Conservation (phyloP, 2,888 invertebrate species). For the Steinernema carpocapsae region DNA sequence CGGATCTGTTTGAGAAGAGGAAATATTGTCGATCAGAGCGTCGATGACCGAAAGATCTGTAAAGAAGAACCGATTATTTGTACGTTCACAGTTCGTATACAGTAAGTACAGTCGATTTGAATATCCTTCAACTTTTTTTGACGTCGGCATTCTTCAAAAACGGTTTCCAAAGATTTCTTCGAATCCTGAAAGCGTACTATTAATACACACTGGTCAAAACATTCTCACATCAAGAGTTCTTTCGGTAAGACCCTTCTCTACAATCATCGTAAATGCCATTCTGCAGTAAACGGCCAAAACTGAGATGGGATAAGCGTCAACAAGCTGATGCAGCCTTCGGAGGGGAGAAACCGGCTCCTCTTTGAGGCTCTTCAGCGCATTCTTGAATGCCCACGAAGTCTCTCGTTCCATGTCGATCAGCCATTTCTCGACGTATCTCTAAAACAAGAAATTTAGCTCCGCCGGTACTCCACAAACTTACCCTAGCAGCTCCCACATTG, state of each 20-base stretch:
- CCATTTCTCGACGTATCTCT: conserved; percentile 65
- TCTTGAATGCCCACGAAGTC: conserved; percentile 46
- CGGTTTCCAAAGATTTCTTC: neutral
- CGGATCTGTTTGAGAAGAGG: neutral
- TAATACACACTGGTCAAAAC: too few species aligned
- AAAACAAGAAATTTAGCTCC: conserved; percentile 24
- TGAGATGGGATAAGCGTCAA: neutral
- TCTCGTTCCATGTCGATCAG: conserved; percentile 61
- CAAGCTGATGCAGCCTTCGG: neutral
- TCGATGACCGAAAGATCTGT: neutral
- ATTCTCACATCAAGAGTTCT: neutral
- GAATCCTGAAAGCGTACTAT: conserved; percentile 13
- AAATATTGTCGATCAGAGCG: neutral
- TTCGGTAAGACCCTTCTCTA: conserved; percentile 3
- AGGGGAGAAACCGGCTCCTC: conserved; percentile 28
- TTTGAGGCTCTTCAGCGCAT: conserved; percentile 48
- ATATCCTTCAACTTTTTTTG: neutral
- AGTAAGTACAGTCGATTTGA: conserved; percentile 2
- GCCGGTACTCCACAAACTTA: neutral
- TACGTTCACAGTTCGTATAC: neutral
- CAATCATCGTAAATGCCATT: conserved; percentile 16
- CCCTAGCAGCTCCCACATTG: conserved; percentile 56
- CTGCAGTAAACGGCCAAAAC: conserved; percentile 3
- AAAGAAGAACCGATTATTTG: neutral
- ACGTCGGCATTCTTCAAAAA: neutral